Evolutionary conservation across 2,797 vertebrate species (phyloP).

Genomic region (Phrynocephalus forsythii): DNA sequence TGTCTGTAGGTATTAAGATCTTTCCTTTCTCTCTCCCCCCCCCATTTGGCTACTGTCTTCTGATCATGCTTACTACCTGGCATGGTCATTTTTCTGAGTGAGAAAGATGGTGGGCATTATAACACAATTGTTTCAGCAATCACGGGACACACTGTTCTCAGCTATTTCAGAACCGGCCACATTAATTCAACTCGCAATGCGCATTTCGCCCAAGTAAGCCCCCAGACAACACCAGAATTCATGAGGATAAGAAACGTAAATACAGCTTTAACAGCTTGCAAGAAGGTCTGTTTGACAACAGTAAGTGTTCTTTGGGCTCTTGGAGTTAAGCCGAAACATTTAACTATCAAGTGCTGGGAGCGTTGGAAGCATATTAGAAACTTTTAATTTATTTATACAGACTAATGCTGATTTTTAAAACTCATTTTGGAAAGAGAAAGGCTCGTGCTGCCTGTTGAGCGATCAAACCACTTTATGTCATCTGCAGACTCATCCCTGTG

Average conservation of each 20-base stretch:
- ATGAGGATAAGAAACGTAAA: constrained; percentile 8
- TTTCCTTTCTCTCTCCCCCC: background rate
- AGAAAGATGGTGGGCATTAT: background rate
- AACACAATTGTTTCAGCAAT: background rate
- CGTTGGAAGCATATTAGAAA: constrained; percentile 47
- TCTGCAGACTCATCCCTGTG: background rate
- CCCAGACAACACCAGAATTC: constrained; percentile 12
- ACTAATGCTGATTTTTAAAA: constrained; percentile 26
- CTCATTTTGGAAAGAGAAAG: background rate
- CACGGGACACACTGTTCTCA: background rate
- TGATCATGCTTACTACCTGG: background rate
- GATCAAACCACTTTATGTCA: constrained; percentile 27
- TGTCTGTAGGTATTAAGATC: background rate
- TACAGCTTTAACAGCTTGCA: constrained; percentile 27
- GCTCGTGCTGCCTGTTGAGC: constrained; percentile 26
- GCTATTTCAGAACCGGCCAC: background rate
- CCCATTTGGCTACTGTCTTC: background rate
- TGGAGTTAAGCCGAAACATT: constrained; percentile 48
- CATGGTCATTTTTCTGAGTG: background rate
- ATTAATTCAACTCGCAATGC: background rate
- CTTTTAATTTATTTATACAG: constrained; percentile 41
- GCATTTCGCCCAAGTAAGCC: background rate
- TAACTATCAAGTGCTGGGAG: constrained; percentile 40
- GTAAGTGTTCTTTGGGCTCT: constrained; percentile 28
- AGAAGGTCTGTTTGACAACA: background rate